Evolutionary conservation across 2,113 vertebrate species (phyloP).

Genomic region (Poeciliopsis retropinna): DNA sequence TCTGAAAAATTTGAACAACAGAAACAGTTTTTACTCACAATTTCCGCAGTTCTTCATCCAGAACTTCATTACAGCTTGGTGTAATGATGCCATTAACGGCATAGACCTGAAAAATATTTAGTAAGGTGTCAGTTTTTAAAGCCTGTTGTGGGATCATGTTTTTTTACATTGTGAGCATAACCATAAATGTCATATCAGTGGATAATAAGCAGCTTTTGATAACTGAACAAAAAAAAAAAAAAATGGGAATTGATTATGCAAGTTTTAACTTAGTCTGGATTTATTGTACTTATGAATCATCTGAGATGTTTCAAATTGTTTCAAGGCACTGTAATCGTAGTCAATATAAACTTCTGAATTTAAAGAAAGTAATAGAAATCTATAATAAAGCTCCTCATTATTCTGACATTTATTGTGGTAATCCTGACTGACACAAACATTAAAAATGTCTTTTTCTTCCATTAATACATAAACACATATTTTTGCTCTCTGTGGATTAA

Average conservation of each 20-base stretch:
- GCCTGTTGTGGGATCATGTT: background rate
- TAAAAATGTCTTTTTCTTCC: too few relatives aligned
- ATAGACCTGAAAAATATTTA: constrained; percentile 64
- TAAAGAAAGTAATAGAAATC: too few relatives aligned
- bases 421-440: too few relatives aligned
- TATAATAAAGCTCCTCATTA: too few relatives aligned
- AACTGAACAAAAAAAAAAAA: background rate
- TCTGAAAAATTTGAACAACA: background rate
- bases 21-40: constrained; percentile 43
- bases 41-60: constrained; percentile 70
- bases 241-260: background rate
- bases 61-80: constrained; percentile 73
- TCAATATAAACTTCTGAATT: too few relatives aligned
- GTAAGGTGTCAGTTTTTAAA: background rate
- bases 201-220: background rate
- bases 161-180: background rate
- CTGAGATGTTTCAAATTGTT: too few relatives aligned
- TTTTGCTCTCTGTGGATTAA: too few relatives aligned
- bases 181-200: background rate
- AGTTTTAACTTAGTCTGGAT: background rate
- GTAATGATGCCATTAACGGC: constrained; percentile 79
- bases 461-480: too few relatives aligned
- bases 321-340: too few relatives aligned
- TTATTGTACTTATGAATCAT: background rate
- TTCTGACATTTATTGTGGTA: too few relatives aligned